A percentile compares a stretch with the other conserved stretches of the same genome.
These are phyloP conservation scores for Rutilus rutilus DNA, from an alignment of 2,113 vertebrate species.

Conservation along the genomic window DNA sequence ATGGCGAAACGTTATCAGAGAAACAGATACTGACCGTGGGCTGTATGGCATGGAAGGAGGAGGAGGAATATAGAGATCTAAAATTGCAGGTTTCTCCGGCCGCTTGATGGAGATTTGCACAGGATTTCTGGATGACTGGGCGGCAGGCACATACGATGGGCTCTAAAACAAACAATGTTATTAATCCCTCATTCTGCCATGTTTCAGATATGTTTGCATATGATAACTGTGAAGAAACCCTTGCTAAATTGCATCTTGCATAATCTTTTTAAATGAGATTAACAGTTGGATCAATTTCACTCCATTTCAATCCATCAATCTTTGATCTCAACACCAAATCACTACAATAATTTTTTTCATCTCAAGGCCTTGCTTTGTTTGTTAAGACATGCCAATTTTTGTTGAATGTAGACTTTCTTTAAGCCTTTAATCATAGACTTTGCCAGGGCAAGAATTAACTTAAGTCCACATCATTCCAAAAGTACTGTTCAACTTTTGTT, in stretches of 20 bases:
- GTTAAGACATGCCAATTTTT: neutral
- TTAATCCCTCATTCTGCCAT: neutral
- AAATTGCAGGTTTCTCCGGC: slow-evolving; percentile 84
- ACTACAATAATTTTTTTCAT: slow-evolving; percentile 3
- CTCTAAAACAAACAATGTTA: slow-evolving; percentile 69
- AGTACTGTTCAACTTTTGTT: neutral
- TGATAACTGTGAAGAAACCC: neutral
- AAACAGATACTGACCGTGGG: slow-evolving; percentile 78
- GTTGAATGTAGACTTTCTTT: neutral
- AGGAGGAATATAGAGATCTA: slow-evolving; percentile 90
- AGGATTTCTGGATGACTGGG: slow-evolving; percentile 73
- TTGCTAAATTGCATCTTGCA: neutral
- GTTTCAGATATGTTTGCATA: neutral
- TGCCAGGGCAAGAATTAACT: neutral
- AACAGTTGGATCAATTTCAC: neutral
- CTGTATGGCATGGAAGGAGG: slow-evolving; percentile 86
- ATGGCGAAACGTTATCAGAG: neutral
- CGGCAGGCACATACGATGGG: slow-evolving; percentile 64
- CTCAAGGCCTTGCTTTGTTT: neutral
- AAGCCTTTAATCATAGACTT: neutral
- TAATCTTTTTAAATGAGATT: neutral
- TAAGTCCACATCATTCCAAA: neutral
- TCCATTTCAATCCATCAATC: neutral
- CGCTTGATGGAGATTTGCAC: slow-evolving; percentile 77
- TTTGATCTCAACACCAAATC: slow-evolving; percentile 13